A percentile compares a stretch with the other conserved stretches of the same genome.
These are phyloP conservation scores for Terrapene triunguis DNA, from an alignment of 2,113 vertebrate genomes.

Conservation along the genomic window DNA sequence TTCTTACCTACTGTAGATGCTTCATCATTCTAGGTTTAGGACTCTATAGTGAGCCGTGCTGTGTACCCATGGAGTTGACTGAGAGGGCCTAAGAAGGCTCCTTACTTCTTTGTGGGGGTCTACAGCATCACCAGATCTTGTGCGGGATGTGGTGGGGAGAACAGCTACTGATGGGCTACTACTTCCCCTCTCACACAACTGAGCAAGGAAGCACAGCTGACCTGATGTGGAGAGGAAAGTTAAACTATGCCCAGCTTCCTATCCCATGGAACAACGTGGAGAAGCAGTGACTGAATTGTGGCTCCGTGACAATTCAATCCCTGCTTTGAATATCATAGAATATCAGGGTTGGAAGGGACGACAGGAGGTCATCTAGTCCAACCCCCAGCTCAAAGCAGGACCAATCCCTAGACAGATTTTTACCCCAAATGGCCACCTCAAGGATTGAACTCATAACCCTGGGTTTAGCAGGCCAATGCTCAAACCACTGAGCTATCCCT, in stretches of 20 bases:
- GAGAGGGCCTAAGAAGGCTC: background rate
- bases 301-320: fast-evolving
- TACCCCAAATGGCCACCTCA: no score
- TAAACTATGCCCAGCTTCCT: background rate
- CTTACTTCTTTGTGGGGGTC: fast-evolving
- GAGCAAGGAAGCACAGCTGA: fast-evolving
- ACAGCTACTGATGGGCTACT: background rate
- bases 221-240: background rate
- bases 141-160: fast-evolving
- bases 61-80: background rate
- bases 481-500: no score
- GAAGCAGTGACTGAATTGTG: fast-evolving
- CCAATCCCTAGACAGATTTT: no score
- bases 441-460: no score
- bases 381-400: no score
- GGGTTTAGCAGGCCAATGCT: no score
- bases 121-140: fast-evolving
- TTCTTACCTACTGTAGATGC: background rate
- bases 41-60: background rate
- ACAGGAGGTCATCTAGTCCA: no score
- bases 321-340: fast-evolving
- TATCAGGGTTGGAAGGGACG: no score
- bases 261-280: background rate
- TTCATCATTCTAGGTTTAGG: background rate
- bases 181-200: fast-evolving